Conservation (phyloP, 2,113 vertebrate species). For the Lagopus muta region DNA sequence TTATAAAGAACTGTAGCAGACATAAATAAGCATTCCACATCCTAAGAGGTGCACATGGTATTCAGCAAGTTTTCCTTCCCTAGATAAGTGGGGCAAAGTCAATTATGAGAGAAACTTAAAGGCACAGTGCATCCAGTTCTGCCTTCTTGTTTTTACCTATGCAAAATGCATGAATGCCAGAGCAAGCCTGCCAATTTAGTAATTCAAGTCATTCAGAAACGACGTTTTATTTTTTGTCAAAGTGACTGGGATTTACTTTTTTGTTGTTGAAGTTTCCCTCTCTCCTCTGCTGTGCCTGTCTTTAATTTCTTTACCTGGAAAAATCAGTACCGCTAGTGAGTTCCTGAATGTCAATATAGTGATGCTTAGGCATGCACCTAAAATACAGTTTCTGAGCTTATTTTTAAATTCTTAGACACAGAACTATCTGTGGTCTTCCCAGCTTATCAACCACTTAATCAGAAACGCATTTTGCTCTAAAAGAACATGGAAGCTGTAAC, state of each 20-base stretch:
- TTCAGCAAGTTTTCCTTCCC: not conserved
- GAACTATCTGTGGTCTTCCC: not conserved
- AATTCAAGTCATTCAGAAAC: not conserved
- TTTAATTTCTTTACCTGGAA: not conserved
- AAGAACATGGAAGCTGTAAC: rapidly evolving
- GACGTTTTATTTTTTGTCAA: not conserved
- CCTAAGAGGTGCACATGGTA: not conserved
- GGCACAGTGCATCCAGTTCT: not conserved
- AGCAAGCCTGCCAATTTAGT: not conserved
- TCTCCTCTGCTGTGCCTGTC: not conserved
- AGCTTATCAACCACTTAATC: not conserved
- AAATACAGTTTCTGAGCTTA: not conserved
- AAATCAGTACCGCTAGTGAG: not conserved
- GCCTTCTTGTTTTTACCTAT: not conserved
- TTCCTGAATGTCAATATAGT: not conserved
- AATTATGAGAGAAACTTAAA: not conserved
- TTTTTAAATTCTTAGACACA: not conserved
- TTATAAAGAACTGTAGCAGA: not conserved
- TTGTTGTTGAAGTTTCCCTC: not conserved
- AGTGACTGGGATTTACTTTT: not conserved
- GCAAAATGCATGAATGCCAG: not conserved
- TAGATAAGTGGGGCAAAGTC: not conserved
- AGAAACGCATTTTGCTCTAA: not conserved
- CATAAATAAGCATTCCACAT: not conserved
- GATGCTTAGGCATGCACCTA: not conserved